These are phyloP conservation scores for Tenthredo notha DNA, from an alignment of 2,888 invertebrate genomes.

Conservation along the genomic window DNA sequence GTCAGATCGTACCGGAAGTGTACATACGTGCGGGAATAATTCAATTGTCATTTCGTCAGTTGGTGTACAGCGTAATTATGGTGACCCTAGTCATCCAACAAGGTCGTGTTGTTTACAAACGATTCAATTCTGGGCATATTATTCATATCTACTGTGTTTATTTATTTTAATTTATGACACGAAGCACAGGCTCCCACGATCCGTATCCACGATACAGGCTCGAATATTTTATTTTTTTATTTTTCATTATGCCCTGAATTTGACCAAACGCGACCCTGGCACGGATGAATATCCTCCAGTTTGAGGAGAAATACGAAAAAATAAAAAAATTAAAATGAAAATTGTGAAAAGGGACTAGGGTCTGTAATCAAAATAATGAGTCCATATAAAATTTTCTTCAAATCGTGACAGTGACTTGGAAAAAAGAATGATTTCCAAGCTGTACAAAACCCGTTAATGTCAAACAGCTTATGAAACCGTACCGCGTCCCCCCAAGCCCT, in stretches of 20 bases:
- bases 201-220: slow-evolving; percentile 9
- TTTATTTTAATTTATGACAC: slow-evolving; percentile 29
- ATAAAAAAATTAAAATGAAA: neutral
- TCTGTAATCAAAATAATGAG: neutral
- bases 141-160: neutral
- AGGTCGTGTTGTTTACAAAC: slow-evolving; percentile 32
- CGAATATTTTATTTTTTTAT: neutral
- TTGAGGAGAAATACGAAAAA: neutral
- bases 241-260: neutral
- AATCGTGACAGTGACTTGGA: neutral
- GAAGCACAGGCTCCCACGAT: slow-evolving; percentile 35
- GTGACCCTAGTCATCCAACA: slow-evolving; percentile 36
- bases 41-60: slow-evolving; percentile 38
- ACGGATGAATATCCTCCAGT: neutral
- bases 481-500: neutral
- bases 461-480: neutral
- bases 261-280: neutral
- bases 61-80: slow-evolving; percentile 2
- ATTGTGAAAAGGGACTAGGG: neutral
- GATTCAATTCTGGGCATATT: slow-evolving; percentile 7
- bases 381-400: neutral
- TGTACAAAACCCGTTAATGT: neutral
- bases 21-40: slow-evolving; percentile 32
- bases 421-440: too few species aligned
- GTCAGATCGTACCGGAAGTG: slow-evolving; percentile 14